Conservation (phyloP, 2,797 vertebrate genomes). For the Myotis vivesi region DNA sequence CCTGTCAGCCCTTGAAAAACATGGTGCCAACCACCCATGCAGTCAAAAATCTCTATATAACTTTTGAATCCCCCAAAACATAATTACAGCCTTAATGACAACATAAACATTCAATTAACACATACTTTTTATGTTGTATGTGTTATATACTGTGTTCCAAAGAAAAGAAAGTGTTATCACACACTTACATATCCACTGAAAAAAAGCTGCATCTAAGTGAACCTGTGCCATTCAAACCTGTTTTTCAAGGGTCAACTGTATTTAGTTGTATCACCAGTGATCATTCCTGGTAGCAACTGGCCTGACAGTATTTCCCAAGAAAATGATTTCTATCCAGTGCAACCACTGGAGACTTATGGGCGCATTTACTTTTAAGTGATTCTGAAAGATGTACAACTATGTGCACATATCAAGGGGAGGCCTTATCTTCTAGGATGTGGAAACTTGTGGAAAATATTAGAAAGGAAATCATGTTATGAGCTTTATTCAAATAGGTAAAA, state of each 20-base stretch:
- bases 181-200: background rate
- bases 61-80: background rate
- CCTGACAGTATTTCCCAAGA: background rate
- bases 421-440: background rate
- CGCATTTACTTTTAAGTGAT: background rate
- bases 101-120: background rate
- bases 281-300: background rate
- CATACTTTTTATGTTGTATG: background rate
- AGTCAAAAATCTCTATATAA: background rate
- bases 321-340: background rate
- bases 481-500: conserved; percentile 6
- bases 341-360: background rate
- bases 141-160: background rate
- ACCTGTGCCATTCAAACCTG: background rate
- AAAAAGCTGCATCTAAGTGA: background rate
- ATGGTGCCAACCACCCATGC: background rate
- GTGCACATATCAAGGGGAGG: background rate
- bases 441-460: background rate
- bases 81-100: background rate
- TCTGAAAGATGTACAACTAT: background rate
- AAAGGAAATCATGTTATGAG: background rate
- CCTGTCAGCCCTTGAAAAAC: background rate
- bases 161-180: background rate
- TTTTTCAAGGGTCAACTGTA: background rate
- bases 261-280: background rate